phyloP scores from a whole-genome alignment of 2,888 invertebrate genomes.

The Byasa hedistus region DNA sequence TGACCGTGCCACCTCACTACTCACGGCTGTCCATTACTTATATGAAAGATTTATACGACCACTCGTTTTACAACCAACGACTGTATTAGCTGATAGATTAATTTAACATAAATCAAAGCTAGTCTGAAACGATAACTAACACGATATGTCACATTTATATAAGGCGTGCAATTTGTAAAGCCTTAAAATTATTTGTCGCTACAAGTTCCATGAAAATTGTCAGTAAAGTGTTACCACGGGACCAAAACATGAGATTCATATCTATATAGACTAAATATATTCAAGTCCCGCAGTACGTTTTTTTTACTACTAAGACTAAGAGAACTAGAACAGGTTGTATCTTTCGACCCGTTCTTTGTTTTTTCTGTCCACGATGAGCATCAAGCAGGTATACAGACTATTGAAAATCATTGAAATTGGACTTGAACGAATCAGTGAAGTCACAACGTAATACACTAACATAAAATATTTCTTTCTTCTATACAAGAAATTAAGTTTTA shows the following conservation, averaged over 20 bases:
- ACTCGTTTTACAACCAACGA: neutral
- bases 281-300: neutral
- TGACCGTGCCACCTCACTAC: constrained; percentile 11
- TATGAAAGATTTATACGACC: constrained; percentile 18
- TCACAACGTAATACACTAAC: too few species aligned
- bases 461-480: too few species aligned
- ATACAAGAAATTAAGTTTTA: too few species aligned
- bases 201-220: neutral
- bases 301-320: too few species aligned
- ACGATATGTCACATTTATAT: neutral
- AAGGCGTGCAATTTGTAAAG: neutral
- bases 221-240: too few species aligned
- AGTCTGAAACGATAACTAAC: neutral
- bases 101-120: constrained; percentile 2
- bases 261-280: neutral
- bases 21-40: constrained; percentile 14
- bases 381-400: too few species aligned
- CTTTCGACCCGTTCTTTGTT: too few species aligned
- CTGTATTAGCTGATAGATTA: neutral
- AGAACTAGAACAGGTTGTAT: too few species aligned
- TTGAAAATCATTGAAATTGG: too few species aligned
- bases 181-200: neutral
- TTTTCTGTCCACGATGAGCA: too few species aligned
- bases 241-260: neutral
- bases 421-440: too few species aligned